Percentiles rank a stretch among this genome's conserved stretches.
phyloP scores from a whole-genome alignment of 2,113 vertebrate genomes.

The Mesoclemmys tuberculata region DNA sequence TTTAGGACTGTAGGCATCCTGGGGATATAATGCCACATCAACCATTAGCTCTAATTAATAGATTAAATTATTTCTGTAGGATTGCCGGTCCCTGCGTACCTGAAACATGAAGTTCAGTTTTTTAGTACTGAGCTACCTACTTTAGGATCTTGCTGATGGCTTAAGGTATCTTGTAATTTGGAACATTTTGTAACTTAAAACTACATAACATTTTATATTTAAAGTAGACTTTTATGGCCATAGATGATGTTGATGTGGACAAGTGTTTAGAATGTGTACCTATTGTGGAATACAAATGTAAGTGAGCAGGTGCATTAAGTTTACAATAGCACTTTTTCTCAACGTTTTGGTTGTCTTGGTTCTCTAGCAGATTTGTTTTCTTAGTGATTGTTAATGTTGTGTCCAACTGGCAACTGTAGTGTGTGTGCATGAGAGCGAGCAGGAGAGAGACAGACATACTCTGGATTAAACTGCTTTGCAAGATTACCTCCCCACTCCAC shows the following conservation, averaged over 20 bases:
- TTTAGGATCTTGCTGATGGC: neutral
- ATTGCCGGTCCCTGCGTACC: neutral
- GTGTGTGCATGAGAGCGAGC: fast-evolving
- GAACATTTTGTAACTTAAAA: neutral
- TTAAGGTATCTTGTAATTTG: neutral
- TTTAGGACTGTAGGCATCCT: neutral
- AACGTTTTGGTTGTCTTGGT: neutral
- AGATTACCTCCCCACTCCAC: neutral
- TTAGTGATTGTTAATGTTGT: neutral
- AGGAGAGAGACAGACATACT: neutral
- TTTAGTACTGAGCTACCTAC: neutral
- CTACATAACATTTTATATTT: neutral
- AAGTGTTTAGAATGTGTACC: neutral
- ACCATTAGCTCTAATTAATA: neutral
- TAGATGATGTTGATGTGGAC: neutral
- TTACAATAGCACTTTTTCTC: neutral
- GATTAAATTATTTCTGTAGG: neutral
- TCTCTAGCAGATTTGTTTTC: neutral
- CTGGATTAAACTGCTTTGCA: neutral
- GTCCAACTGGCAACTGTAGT: neutral
- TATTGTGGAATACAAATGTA: too few species aligned
- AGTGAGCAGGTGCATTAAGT: too few species aligned
- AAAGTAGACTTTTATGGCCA: neutral
- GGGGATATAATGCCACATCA: neutral
- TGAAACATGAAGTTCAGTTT: neutral